These are phyloP conservation scores for Uropsilus gracilis DNA, from an alignment of 2,113 vertebrate genomes.

Conservation along the genomic window DNA sequence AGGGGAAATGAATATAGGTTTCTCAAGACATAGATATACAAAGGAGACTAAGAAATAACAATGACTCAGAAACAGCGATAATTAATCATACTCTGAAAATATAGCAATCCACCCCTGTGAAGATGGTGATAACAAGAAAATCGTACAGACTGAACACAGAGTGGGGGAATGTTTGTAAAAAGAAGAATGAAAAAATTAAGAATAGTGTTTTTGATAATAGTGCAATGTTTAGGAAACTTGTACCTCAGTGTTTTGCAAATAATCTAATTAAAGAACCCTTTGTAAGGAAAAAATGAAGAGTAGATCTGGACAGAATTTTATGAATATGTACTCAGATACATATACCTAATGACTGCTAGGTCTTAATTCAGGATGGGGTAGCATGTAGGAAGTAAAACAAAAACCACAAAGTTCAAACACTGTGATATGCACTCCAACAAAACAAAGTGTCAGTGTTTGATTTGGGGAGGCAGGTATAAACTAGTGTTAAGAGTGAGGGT, in stretches of 20 bases:
- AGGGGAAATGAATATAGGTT: no score
- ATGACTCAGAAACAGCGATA: slow-evolving; percentile 46
- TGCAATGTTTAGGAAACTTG: neutral
- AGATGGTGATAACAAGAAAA: neutral
- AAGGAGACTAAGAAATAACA: neutral
- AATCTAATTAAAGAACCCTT: neutral
- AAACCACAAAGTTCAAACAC: neutral
- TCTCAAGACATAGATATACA: no score
- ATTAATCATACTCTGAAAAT: neutral
- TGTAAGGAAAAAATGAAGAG: neutral
- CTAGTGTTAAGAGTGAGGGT: neutral
- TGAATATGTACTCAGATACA: neutral
- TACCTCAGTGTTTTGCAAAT: neutral
- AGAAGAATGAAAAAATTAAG: neutral
- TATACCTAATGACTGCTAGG: neutral
- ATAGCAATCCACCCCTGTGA: neutral
- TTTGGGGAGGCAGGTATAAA: neutral
- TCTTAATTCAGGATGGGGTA: no score
- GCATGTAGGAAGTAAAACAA: no score
- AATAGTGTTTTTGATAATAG: neutral
- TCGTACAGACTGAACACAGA: neutral
- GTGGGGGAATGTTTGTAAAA: slow-evolving; percentile 29
- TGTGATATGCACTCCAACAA: neutral
- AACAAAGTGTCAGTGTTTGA: neutral
- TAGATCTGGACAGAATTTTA: neutral